These are phyloP conservation scores for Gorsachius magnificus DNA, from an alignment of 2,797 vertebrate species.

Conservation along the genomic window DNA sequence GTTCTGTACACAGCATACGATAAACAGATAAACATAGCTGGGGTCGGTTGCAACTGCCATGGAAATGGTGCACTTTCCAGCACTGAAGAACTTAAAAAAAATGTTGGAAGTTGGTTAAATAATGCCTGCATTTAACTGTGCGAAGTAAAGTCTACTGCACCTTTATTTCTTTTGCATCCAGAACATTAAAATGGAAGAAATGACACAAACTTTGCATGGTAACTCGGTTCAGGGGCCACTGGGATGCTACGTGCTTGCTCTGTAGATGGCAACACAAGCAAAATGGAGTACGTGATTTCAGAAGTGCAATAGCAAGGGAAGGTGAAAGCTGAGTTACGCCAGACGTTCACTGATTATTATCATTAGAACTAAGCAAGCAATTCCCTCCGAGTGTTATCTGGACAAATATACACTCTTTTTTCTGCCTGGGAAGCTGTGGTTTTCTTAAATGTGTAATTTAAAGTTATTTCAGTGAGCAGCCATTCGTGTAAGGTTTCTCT, in stretches of 20 bases:
- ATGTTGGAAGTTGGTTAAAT: background rate
- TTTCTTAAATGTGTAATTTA: background rate
- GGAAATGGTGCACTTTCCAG: slow-evolving; percentile 22
- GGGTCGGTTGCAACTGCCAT: background rate
- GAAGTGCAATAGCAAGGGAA: background rate
- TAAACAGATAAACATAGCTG: slow-evolving; percentile 67
- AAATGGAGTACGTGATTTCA: background rate
- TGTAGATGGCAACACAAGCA: background rate
- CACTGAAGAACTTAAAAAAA: background rate
- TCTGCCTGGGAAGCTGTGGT: background rate
- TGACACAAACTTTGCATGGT: background rate
- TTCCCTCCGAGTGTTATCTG: background rate
- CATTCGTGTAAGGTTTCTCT: background rate
- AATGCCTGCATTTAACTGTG: background rate
- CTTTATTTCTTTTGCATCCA: background rate
- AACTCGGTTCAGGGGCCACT: background rate
- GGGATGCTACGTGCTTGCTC: background rate
- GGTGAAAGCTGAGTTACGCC: background rate
- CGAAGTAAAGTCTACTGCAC: background rate
- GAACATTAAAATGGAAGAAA: background rate
- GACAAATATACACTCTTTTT: background rate
- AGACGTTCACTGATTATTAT: background rate
- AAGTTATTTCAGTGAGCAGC: background rate
- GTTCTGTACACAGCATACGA: slow-evolving; percentile 47
- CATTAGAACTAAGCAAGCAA: background rate